Percentiles rank a stretch among this genome's conserved stretches.
Conservation (phyloP, 2,888 invertebrate genomes). For the Buathra laborator region DNA sequence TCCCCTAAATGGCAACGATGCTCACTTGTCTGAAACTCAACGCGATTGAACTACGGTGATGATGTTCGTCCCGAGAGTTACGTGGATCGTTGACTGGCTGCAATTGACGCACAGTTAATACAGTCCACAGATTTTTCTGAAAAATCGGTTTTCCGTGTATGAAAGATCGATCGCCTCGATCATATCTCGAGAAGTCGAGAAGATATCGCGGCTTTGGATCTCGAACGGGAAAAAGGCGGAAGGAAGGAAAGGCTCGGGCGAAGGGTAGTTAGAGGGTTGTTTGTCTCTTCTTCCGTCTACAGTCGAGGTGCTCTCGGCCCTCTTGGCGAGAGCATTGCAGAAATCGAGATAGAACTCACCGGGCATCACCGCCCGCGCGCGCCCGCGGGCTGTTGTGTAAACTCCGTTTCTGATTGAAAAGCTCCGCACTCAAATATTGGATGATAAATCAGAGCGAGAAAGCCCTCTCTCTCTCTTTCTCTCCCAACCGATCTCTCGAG, state of each 20-base stretch:
- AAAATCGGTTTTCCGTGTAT: constrained; percentile 19
- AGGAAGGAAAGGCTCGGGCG: constrained; percentile 2
- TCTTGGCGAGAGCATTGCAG: constrained; percentile 49
- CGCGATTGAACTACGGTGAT: background rate
- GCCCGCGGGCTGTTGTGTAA: constrained; percentile 83
- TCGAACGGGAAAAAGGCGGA: constrained; percentile 4
- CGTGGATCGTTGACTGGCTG: background rate
- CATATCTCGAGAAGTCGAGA: background rate
- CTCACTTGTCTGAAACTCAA: background rate
- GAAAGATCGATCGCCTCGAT: constrained; percentile 32
- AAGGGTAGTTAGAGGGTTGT: constrained; percentile 79
- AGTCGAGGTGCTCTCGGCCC: constrained; percentile 14
- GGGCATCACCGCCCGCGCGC: constrained; percentile 29
- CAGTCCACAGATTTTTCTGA: constrained; percentile 53
- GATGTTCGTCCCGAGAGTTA: background rate
- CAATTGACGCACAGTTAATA: constrained; percentile 22
- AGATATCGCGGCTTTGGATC: constrained; percentile 20
- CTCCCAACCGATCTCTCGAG: constrained; percentile 66
- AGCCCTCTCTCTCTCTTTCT: constrained; percentile 36
- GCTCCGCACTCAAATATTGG: constrained; percentile 84
- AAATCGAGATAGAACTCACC: constrained; percentile 55
- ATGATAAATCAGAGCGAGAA: constrained; percentile 81
- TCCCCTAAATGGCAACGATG: background rate
- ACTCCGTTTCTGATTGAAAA: constrained; percentile 83
- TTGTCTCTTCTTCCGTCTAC: constrained; percentile 81